Evolutionary conservation across 2,888 invertebrate species (phyloP), one percentile per base, ranked within the genome.

Genomic region (Platerodrilus igneus): DNA sequence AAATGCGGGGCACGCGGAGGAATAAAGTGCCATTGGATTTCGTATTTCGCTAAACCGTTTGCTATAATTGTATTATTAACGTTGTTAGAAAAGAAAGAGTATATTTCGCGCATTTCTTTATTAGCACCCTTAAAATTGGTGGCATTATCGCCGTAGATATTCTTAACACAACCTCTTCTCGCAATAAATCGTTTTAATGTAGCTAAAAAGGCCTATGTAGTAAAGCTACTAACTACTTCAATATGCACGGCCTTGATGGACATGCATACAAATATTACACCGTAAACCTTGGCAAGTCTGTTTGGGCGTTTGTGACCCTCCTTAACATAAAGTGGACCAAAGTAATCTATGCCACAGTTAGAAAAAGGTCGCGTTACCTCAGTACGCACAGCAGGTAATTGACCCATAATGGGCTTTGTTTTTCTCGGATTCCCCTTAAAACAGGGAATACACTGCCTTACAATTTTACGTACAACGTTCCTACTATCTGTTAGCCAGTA

Each of bases 81-180:
- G 13, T 8, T 26, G 7, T 22, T 22, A 10, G 9, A 4, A 8
- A 32, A n/a, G n/a, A 32, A 32, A 8, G n/a, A 10, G 11, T 22
- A 32, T 6, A 32, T 3, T 27, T 32, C 33, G 8, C 9, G 4
- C 8, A 26, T 8, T 30, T 30, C 30, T 6, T 9, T 9, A 4
- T 45, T 45, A 0, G 61, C 59, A 3, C 58, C 61, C 2, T 59
- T 48, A 31, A 62, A 64, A 33, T 62, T 65, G 1, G 57, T 56
- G 3, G 57, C 60, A 16, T 59, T 58, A 31, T 65, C 64, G 2
- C 55, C 56, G 20, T 49, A 56, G 0, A 64, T 41, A 2, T 56
- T 37, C 5, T 34, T 15, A 1, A 52, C 51, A 3, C 46, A 17
- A 2, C 60, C 63, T 31, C 60, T 20, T 14, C 59, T 15, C 1